phyloP scores from a whole-genome alignment of 2,797 vertebrate species.

The Propithecus perrieri region DNA sequence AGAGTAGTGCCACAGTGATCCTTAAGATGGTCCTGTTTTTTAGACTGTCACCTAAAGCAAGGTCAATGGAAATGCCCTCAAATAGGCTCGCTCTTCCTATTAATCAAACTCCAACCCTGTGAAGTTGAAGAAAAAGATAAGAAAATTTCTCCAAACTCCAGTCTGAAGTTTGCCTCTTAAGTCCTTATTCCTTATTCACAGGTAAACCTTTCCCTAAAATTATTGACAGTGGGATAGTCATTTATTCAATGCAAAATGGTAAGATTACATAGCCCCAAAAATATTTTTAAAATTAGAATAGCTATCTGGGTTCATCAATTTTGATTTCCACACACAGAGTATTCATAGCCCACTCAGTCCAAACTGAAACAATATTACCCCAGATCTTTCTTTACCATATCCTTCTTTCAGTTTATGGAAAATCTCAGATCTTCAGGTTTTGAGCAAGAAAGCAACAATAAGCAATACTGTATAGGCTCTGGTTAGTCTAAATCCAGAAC shows the following conservation, averaged over 20 bases:
- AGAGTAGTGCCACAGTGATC: background rate
- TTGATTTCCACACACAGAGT: background rate
- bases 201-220: background rate
- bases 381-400: background rate
- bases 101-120: background rate
- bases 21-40: background rate
- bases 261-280: background rate
- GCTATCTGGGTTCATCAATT: background rate
- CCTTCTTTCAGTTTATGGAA: background rate
- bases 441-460: background rate
- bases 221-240: background rate
- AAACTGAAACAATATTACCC: background rate
- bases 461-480: background rate
- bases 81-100: background rate
- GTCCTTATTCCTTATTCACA: background rate
- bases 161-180: background rate
- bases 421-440: background rate
- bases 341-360: background rate
- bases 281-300: background rate
- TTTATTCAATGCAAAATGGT: background rate
- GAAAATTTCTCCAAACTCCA: background rate
- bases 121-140: background rate
- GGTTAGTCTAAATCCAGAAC: background rate
- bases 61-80: background rate
- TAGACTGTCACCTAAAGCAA: background rate